Percentiles rank a stretch among this genome's conserved stretches.
Conservation (phyloP, 2,113 vertebrate genomes). For the Dolichallabes microphthalmus region DNA sequence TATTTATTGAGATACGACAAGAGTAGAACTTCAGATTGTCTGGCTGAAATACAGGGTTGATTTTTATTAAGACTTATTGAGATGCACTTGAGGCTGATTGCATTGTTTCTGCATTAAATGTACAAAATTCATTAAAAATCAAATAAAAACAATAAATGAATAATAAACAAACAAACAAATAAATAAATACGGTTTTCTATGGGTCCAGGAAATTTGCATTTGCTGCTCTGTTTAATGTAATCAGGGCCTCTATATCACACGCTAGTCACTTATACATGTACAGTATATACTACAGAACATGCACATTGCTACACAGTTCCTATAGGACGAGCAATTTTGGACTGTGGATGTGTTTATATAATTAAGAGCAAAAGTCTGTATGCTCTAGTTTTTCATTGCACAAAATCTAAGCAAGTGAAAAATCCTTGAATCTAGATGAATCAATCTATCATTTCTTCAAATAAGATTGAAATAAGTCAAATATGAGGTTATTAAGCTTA, state of each 20-base stretch:
- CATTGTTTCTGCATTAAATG: not conserved
- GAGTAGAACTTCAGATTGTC: not conserved
- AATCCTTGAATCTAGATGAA: too few species aligned
- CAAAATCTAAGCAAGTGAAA: too few species aligned
- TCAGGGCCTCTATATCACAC: not conserved
- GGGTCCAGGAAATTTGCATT: not conserved
- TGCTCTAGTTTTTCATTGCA: not conserved
- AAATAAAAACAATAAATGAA: too few species aligned
- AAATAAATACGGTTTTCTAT: not conserved
- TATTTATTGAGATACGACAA: not conserved
- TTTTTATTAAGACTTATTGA: not conserved
- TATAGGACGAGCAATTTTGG: not conserved
- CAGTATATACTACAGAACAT: not conserved
- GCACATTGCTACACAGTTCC: not conserved
- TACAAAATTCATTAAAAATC: not conserved
- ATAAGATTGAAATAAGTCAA: too few species aligned
- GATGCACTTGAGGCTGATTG: constrained; percentile 15
- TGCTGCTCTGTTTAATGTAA: not conserved
- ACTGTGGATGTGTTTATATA: not conserved
- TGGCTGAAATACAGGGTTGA: not conserved
- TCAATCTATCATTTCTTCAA: too few species aligned
- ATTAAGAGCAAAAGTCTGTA: not conserved
- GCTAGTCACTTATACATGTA: not conserved
- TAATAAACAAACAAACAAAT: too few species aligned
- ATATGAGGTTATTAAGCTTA: too few species aligned